These are phyloP conservation scores for Lysandra coridon DNA, from an alignment of 2,888 invertebrate genomes.

Conservation along the genomic window DNA sequence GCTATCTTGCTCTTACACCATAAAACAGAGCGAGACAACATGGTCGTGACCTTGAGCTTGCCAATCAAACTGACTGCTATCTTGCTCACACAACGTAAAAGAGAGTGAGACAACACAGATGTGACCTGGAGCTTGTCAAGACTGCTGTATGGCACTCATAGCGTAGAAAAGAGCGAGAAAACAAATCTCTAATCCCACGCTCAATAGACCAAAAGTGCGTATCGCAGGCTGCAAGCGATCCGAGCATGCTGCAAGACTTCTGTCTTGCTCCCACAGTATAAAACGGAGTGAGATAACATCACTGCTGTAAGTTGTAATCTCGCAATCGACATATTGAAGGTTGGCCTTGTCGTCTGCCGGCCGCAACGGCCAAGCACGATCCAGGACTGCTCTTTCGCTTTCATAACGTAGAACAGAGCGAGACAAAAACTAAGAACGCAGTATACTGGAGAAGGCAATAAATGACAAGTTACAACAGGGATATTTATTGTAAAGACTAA, in stretches of 20 bases:
- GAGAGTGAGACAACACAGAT: slow-evolving; percentile 29
- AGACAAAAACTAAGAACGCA: background rate
- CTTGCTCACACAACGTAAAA: background rate
- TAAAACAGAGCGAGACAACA: slow-evolving; percentile 32
- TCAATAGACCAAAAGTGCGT: too few species aligned
- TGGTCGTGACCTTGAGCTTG: background rate
- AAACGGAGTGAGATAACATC: background rate
- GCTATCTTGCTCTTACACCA: slow-evolving; percentile 43
- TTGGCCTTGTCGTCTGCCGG: too few species aligned
- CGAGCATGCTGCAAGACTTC: slow-evolving; percentile 44
- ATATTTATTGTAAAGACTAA: background rate
- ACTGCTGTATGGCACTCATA: slow-evolving; percentile 43
- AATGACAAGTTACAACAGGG: slow-evolving; percentile 13
- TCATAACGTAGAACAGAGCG: background rate
- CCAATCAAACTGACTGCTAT: slow-evolving; percentile 42
- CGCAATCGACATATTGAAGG: background rate
- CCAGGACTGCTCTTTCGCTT: background rate
- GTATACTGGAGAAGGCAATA: slow-evolving; percentile 10
- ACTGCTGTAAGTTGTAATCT: background rate
- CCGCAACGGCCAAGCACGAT: background rate
- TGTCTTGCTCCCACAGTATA: slow-evolving; percentile 41
- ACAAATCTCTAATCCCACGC: too few species aligned
- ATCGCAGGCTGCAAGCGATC: slow-evolving; percentile 21
- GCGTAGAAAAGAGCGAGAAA: slow-evolving; percentile 34
- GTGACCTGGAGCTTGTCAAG: slow-evolving; percentile 40